Percentiles rank a stretch among this genome's conserved stretches.
Evolutionary conservation across 2,113 vertebrate genomes (phyloP).

Genomic region (Nannobrachium achirus): DNA sequence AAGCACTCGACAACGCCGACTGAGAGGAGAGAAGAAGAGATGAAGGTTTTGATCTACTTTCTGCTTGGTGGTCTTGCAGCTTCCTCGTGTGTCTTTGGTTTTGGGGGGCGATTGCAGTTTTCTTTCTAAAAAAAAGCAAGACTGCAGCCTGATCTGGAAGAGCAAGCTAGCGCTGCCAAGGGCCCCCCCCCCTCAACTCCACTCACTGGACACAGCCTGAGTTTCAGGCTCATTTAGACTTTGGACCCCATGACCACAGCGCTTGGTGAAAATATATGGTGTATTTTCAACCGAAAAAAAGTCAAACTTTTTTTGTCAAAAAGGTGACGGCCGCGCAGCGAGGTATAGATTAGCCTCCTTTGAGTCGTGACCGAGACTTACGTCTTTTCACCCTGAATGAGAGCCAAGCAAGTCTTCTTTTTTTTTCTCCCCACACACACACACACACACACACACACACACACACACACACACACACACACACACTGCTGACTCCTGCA

Average conservation of each 20-base stretch:
- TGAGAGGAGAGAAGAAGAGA: constrained; percentile 72
- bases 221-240: no score
- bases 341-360: no score
- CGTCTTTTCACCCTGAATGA: constrained; percentile 19
- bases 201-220: constrained; percentile 2
- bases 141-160: background rate
- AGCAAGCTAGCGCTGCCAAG: constrained; percentile 40
- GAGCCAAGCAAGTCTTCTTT: constrained; percentile 12
- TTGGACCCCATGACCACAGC: no score
- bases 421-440: background rate
- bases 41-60: constrained; percentile 1
- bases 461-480: constrained; percentile 27
- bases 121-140: background rate
- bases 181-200: constrained; percentile 34
- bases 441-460: constrained; percentile 23
- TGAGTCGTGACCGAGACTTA: constrained; percentile 46
- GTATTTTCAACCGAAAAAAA: no score
- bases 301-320: no score
- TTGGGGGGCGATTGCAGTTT: background rate
- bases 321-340: no score
- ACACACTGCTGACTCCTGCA: constrained; percentile 27
- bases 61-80: no score
- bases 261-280: no score
- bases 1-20: constrained; percentile 90
- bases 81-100: background rate